phyloP scores from a whole-genome alignment of 1,140 invertebrate genomes.

The Dreissena rostriformis region DNA sequence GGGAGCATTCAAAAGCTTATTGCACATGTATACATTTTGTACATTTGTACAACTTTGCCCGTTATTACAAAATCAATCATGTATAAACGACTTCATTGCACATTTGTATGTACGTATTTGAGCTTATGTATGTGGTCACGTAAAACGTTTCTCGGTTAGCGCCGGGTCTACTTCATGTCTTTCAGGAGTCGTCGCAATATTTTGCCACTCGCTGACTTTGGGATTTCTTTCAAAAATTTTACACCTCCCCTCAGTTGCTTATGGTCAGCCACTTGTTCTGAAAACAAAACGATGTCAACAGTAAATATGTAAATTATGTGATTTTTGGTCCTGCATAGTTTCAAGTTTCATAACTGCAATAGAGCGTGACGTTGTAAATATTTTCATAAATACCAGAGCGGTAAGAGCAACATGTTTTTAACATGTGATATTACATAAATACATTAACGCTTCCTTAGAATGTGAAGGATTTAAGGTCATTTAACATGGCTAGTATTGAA shows the following conservation, averaged over 20 bases:
- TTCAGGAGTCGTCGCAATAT: conserved; percentile 70
- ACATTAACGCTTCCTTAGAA: too few relatives aligned
- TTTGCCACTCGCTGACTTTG: conserved; percentile 75
- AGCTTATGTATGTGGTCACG: conserved; percentile 67
- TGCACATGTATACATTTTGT: background rate
- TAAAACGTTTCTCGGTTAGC: conserved; percentile 64
- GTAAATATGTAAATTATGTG: too few relatives aligned
- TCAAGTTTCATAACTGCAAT: background rate
- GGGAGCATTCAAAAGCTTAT: background rate
- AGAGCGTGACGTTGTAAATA: background rate
- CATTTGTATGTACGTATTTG: too few relatives aligned
- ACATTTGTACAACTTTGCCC: background rate
- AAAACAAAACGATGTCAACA: conserved; percentile 31
- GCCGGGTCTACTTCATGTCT: conserved; percentile 9
- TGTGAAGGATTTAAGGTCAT: too few relatives aligned
- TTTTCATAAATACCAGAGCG: background rate
- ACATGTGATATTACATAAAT: background rate
- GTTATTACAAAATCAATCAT: background rate
- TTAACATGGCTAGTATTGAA: too few relatives aligned
- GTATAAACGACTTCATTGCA: background rate
- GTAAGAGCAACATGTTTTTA: background rate
- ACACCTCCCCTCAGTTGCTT: conserved; percentile 77
- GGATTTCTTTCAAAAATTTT: conserved; percentile 73
- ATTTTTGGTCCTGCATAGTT: background rate
- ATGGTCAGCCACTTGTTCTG: conserved; percentile 71